These are phyloP conservation scores for Thrips palmi DNA, from an alignment of 1,140 invertebrate species.

Conservation along the genomic window DNA sequence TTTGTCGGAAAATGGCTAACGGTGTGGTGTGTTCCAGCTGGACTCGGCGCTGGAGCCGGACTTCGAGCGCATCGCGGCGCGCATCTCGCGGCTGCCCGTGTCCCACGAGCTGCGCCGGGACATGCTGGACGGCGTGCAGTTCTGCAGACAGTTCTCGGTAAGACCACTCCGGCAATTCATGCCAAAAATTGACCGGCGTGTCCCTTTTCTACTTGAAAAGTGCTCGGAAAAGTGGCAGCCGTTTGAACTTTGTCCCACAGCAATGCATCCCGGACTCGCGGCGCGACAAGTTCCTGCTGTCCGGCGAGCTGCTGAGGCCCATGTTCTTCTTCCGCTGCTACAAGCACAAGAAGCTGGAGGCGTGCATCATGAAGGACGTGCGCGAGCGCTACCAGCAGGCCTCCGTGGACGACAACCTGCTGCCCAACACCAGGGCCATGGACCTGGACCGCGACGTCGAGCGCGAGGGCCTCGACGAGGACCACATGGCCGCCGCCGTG, in stretches of 20 bases:
- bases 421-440: too few species aligned
- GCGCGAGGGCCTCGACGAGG: constrained; percentile 10
- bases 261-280: constrained; percentile 44
- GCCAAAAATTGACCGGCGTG: background rate
- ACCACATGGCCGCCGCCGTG: constrained; percentile 11
- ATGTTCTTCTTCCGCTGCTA: constrained; percentile 52
- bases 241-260: constrained; percentile 22
- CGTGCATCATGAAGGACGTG: constrained; percentile 47
- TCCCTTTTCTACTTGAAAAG: background rate
- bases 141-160: constrained; percentile 44
- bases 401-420: constrained; percentile 28
- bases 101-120: constrained; percentile 34
- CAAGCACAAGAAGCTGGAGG: constrained; percentile 47
- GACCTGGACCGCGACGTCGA: constrained; percentile 23
- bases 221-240: background rate
- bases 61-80: constrained; percentile 34
- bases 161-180: constrained; percentile 18
- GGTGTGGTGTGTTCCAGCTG: constrained; percentile 17
- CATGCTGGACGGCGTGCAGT: constrained; percentile 38
- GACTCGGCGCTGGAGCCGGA: constrained; percentile 37
- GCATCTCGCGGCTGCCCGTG: constrained; percentile 35
- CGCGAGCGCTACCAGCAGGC: constrained; percentile 32
- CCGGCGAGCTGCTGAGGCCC: constrained; percentile 36
- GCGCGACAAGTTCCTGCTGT: constrained; percentile 33
- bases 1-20: too few species aligned